Base-by-base conservation (phyloP, 2,888 invertebrate genomes). In the Belgica antarctica region DNA sequence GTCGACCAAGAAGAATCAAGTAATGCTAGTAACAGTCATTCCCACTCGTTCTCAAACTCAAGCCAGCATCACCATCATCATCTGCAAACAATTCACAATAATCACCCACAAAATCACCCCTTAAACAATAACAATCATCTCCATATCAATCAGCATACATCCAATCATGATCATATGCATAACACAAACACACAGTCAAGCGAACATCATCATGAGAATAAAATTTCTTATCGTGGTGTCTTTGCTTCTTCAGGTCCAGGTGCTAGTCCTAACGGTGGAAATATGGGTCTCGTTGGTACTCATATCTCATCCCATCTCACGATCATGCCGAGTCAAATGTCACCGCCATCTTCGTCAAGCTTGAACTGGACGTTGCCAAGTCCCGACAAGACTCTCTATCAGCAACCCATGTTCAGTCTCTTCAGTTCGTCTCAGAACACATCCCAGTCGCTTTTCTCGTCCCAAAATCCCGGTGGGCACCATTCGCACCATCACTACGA, bases 1-100 rank as follows among this genome's bases (percentile, higher is more conserved):
- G 84, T 87, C 77, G 88, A 88, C 76, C n/a, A n/a, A n/a, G 89
- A 89, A 81, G 89, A 89, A 79, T 85, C 85, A 77, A 88, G 87
- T 80, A 88, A 88, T 80, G 86, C 87, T 78, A 82, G 83, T 77
- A 87, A 87, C 76, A 82, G 81, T 77, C 86, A 86, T 79, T 85
- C 84, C 24, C 75, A 73, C 73, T 47, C 75, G 77, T 71, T 31
- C 76, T 76, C 71, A 74, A 74, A 24, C 19, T 10, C 12, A n/a
- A 24, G 15, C 15, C 57, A 57, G 12, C 47, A 25, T 10, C 59
- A 71, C 74, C 75, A 70, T 73, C 75, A 72, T 75, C 72, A 73
- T 72, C 71, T 74, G 72, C 73, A 78, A 73, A 77, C 80, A 73
- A 77, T 79, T 72, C 63, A 75, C 75, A 72, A 77, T 77, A 74